Evolutionary conservation across 2,888 invertebrate species (phyloP).

Genomic region (Napeogenes inachia): DNA sequence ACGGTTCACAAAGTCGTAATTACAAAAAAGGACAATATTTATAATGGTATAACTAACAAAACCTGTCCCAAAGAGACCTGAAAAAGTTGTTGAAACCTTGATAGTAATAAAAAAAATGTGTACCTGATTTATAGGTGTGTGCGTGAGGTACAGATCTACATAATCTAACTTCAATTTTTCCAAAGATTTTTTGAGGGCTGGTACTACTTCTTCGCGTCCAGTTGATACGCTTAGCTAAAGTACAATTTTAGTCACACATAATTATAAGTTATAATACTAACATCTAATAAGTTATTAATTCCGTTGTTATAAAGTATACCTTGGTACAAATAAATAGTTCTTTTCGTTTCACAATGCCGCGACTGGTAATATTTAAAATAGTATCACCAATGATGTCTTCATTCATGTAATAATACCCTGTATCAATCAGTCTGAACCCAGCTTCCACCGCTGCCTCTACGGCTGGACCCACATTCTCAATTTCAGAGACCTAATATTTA

Average conservation of each 20-base stretch:
- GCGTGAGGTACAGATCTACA: slow-evolving; percentile 24
- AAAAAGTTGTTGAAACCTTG: too few species aligned
- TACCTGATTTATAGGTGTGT: slow-evolving; percentile 7
- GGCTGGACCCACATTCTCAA: neutral
- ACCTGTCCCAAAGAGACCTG: too few species aligned
- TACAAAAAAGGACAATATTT: too few species aligned
- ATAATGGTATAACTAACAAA: too few species aligned
- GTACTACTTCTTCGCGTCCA: slow-evolving; percentile 32
- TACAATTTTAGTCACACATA: neutral
- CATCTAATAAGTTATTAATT: neutral
- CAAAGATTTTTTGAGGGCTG: slow-evolving; percentile 25
- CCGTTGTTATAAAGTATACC: slow-evolving; percentile 33
- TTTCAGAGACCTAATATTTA: too few species aligned
- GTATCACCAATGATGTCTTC: too few species aligned
- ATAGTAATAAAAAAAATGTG: neutral
- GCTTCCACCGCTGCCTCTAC: slow-evolving; percentile 46
- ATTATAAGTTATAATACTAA: neutral
- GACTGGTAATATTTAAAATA: slow-evolving; percentile 62
- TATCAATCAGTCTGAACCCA: slow-evolving; percentile 60
- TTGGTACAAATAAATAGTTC: slow-evolving; percentile 60
- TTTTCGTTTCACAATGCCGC: slow-evolving; percentile 58
- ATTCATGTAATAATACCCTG: slow-evolving; percentile 37
- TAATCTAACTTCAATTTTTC: slow-evolving; percentile 11
- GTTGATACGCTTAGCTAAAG: neutral
- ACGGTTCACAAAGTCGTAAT: too few species aligned